Evolutionary conservation across 1,140 invertebrate genomes (phyloP).

Genomic region (Drosophila paulistorum): DNA sequence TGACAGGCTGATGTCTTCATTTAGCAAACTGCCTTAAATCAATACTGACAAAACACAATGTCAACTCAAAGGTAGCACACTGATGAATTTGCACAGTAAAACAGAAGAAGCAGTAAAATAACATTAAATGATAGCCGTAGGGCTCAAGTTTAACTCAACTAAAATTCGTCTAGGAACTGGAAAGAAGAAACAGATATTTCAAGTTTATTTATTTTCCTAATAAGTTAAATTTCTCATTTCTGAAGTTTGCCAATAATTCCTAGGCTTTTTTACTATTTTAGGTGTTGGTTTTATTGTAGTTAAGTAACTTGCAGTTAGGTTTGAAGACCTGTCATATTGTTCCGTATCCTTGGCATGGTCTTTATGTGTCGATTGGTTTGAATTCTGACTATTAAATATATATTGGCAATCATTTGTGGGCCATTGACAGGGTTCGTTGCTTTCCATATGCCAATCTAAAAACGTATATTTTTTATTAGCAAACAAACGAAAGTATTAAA

Average conservation of each 20-base stretch:
- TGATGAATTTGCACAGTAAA: too few species aligned
- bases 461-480: neutral
- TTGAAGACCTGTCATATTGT: neutral
- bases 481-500: neutral
- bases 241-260: too few species aligned
- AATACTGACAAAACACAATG: neutral
- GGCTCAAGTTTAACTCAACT: too few species aligned
- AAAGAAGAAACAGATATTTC: too few species aligned
- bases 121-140: too few species aligned
- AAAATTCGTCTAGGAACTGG: too few species aligned
- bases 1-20: constrained; percentile 40
- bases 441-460: constrained; percentile 18
- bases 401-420: neutral
- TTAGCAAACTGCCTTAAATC: constrained; percentile 1
- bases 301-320: too few species aligned
- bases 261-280: too few species aligned
- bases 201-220: too few species aligned
- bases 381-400: neutral
- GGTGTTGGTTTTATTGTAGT: too few species aligned
- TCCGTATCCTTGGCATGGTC: neutral
- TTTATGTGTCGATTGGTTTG: neutral
- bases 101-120: too few species aligned
- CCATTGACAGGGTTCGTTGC: constrained; percentile 1
- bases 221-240: too few species aligned
- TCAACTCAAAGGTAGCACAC: neutral